These are phyloP conservation scores for Rhinichthys klamathensis DNA, from an alignment of 2,113 vertebrate genomes.

Conservation along the genomic window DNA sequence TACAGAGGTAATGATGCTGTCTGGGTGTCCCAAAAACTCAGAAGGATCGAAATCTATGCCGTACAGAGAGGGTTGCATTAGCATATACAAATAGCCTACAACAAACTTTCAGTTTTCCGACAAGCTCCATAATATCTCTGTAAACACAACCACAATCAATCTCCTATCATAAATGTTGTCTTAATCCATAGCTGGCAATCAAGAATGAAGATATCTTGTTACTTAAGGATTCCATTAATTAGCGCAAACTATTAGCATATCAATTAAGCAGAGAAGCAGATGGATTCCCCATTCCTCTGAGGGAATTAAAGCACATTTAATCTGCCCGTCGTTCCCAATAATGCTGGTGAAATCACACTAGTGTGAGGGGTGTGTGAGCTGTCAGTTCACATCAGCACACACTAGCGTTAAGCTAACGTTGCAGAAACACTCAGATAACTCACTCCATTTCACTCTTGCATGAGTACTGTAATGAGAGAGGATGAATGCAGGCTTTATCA, in stretches of 20 bases:
- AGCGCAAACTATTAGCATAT: constrained; percentile 79
- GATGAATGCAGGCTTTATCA: constrained; percentile 21
- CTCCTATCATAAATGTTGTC: constrained; percentile 72
- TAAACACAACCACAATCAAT: neutral
- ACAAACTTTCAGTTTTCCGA: neutral
- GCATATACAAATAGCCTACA: neutral
- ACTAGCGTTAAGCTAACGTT: constrained; percentile 42
- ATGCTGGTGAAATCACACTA: constrained; percentile 72
- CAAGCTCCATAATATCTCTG: neutral
- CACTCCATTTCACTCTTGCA: constrained; percentile 13
- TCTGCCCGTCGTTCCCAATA: constrained; percentile 86
- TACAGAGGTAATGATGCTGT: constrained; percentile 15
- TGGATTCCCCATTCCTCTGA: constrained; percentile 75
- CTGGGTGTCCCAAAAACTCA: neutral
- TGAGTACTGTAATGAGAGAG: neutral
- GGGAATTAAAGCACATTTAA: constrained; percentile 86
- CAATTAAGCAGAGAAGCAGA: constrained; percentile 77
- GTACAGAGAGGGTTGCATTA: neutral
- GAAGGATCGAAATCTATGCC: neutral
- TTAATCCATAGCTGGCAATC: constrained; percentile 77
- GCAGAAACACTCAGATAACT: constrained; percentile 40
- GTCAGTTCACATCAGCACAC: constrained; percentile 80
- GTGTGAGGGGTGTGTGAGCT: constrained; percentile 78
- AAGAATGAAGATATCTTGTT: constrained; percentile 68
- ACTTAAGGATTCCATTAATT: constrained; percentile 89